Conservation (phyloP, 2,797 vertebrate genomes). For the Protosalanx chinensis region DNA sequence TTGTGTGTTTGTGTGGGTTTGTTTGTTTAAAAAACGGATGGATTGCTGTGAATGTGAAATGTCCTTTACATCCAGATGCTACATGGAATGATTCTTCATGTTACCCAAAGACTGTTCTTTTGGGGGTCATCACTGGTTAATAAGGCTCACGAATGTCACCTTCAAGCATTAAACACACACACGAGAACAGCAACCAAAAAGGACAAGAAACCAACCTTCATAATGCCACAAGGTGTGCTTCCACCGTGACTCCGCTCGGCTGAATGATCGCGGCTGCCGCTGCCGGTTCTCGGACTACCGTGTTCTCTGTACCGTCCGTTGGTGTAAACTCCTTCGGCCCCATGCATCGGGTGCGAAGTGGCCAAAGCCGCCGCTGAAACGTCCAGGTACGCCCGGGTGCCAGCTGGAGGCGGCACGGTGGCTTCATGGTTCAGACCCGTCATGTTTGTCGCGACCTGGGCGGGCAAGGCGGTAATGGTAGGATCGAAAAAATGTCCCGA, state of each 20-base stretch:
- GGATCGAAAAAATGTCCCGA: constrained; percentile 68
- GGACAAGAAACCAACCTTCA: constrained; percentile 73
- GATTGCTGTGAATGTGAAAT: no score
- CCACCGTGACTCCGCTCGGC: constrained; percentile 68
- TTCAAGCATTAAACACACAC: no score
- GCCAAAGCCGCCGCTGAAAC: constrained; percentile 60
- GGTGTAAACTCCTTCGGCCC: constrained; percentile 69
- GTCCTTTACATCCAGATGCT: no score
- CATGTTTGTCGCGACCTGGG: constrained; percentile 53
- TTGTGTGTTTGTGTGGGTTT: no score
- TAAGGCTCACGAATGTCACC: no score
- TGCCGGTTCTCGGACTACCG: constrained; percentile 62
- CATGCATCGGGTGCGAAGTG: constrained; percentile 51
- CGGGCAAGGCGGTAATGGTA: constrained; percentile 43
- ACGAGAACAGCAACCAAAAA: background rate
- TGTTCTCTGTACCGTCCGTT: constrained; percentile 72
- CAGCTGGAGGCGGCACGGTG: constrained; percentile 39
- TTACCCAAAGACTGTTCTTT: no score
- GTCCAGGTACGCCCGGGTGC: constrained; percentile 69
- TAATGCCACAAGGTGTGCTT: constrained; percentile 78
- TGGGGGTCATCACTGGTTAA: no score
- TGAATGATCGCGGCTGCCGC: constrained; percentile 72
- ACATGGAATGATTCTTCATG: no score
- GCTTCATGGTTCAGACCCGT: constrained; percentile 40
- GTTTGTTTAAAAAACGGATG: no score